Conservation (phyloP, 2,888 invertebrate species). For the Scelioninae gen. 1 region DNA sequence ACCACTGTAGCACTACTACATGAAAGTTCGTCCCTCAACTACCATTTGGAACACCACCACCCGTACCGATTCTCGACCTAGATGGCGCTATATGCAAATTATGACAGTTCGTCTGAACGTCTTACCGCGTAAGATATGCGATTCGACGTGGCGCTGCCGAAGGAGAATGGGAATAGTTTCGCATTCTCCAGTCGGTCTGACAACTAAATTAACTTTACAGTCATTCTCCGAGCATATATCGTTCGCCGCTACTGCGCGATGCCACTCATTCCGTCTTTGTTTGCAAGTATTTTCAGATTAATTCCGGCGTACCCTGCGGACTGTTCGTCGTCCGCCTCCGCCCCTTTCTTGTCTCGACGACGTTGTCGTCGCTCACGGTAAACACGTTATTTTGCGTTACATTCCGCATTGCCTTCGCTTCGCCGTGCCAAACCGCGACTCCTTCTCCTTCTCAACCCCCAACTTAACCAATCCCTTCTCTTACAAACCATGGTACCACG, state of each 20-base stretch:
- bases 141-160: constrained; percentile 41
- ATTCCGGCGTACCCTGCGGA: constrained; percentile 72
- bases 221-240: constrained; percentile 68
- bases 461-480: background rate
- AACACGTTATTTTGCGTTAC: constrained; percentile 70
- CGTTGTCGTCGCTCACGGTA: constrained; percentile 65
- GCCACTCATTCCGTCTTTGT: constrained; percentile 69
- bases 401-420: no score
- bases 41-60: background rate
- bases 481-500: no score
- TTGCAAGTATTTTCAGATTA: constrained; percentile 74
- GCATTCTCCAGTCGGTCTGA: constrained; percentile 72
- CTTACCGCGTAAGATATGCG: constrained; percentile 31
- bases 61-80: background rate
- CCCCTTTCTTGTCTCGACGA: constrained; percentile 67
- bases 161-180: constrained; percentile 70
- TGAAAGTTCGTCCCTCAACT: background rate
- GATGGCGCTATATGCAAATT: constrained; percentile 38
- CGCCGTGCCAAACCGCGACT: constrained; percentile 64
- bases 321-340: no score
- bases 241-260: constrained; percentile 55
- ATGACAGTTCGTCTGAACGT: constrained; percentile 35
- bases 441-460: background rate
- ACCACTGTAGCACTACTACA: no score
- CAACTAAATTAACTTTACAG: constrained; percentile 79